Evolutionary conservation across 1,140 invertebrate genomes (phyloP), one percentile per base, ranked within the genome.

Genomic region (Contarinia nasturtii): DNA sequence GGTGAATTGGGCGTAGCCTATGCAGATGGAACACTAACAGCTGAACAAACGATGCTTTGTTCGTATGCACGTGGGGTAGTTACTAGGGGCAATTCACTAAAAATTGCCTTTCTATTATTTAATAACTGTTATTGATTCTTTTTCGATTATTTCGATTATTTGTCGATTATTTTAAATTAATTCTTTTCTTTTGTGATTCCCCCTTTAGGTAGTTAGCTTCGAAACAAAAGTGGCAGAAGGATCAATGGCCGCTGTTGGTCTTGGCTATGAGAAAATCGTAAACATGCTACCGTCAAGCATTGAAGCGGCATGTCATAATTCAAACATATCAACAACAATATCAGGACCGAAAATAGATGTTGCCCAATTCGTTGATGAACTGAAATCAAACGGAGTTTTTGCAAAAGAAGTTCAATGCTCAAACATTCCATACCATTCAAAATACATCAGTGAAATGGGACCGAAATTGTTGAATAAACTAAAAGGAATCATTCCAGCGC

Each of bases 1-100:
- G 85, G 85, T 19, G 84, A 88, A 65, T 59, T 88, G n/a, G 86
- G 83, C 2, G 92, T 87, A 65, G 83, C 79, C 17, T 93, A 93
- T 68, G 85, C 83, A 37, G 88, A 92, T 65, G 85, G 82, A 2
- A 81, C 79, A 48, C 70, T 91, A 47, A 86, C 84, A 10, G 73
- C 77, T 2, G 82, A 90, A 58, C 77, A 93, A 66, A 84, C 83
- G 64, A 77, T 92, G 45, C 56, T 88, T 10, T 71, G 80, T 19
- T 78, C 87, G 11, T 93, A 91, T 63, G 88, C 78, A 54, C 69
- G 88, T 65, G 7, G 7, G 14, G 14, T 34, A 34, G 33, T 34
- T 34, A 8, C 14, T 34, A 34, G 7, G 33, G 14, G 14, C 7
- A 34, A 34, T 14, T 8, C 33, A 7, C 7, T 34, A 8, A 14